Evolutionary conservation across 2,888 invertebrate genomes (phyloP).

Genomic region (Plagodis dolabraria): DNA sequence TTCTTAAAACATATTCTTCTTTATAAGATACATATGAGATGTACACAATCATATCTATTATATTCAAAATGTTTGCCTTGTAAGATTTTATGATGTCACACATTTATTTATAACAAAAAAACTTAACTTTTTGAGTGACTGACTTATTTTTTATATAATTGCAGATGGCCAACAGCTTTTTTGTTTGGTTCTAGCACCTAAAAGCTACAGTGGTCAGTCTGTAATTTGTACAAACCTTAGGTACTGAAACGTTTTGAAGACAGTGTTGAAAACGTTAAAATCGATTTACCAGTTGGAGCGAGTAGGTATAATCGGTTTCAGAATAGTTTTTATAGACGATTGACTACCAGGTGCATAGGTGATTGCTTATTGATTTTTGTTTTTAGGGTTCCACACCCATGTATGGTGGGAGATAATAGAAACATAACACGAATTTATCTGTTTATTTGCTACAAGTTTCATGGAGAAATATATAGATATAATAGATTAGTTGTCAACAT

Average conservation of each 20-base stretch:
- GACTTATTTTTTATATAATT: too few relatives aligned
- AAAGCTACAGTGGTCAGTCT: not conserved
- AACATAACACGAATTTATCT: conserved; percentile 6
- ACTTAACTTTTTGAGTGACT: too few relatives aligned
- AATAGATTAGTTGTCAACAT: too few relatives aligned
- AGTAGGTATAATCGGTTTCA: conserved; percentile 57
- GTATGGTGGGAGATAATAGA: conserved; percentile 15
- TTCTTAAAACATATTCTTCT: too few relatives aligned
- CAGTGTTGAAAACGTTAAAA: conserved; percentile 41
- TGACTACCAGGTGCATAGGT: conserved; percentile 56
- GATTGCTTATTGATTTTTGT: conserved; percentile 57
- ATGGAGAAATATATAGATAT: too few relatives aligned
- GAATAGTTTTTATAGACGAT: conserved; percentile 70
- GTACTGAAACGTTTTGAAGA: conserved; percentile 11
- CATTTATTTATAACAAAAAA: too few relatives aligned
- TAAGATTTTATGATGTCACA: too few relatives aligned
- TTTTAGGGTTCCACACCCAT: conserved; percentile 39
- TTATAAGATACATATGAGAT: too few relatives aligned
- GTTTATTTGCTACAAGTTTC: too few relatives aligned
- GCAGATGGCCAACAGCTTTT: not conserved
- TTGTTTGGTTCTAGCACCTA: too few relatives aligned
- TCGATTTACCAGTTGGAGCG: conserved; percentile 66
- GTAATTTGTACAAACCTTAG: conserved; percentile 5
- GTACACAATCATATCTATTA: too few relatives aligned
- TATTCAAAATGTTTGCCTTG: too few relatives aligned